Base-by-base conservation (phyloP, 2,888 invertebrate genomes). In the Catocala nupta region DNA sequence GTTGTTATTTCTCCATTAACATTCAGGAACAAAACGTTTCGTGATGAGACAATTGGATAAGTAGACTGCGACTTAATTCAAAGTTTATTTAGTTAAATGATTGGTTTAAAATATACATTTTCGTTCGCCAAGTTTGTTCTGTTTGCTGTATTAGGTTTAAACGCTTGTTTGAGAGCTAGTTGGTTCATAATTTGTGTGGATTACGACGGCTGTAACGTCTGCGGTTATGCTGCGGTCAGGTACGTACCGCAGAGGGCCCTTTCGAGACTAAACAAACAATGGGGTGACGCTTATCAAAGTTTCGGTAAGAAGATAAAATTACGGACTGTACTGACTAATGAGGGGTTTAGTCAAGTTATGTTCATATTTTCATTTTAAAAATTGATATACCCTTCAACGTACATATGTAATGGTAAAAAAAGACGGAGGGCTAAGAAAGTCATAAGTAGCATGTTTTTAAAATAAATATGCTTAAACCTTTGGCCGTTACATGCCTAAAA, bases 71-170 rank as follows among this genome's bases (percentile, higher is more conserved):
- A 59, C 50, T 63, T 63, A 52, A 49, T 63, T 65, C 59, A 0
- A 52, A 55, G n/a, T 49, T 55, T 63, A 42, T 63, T 61, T 55
- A 65, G 61, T 55, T 68, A 69, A 74, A 66, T 65, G 65, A 69
- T 69, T 70, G 45, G 51, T 63, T 70, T 60, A 66, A 66, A 72
- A 70, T 54, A 59, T 61, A 67, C 55, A 59, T 61, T 68, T 70
- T 71, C 67, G 25, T 64, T 64, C 47, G 48, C 13, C 7, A 65
- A 70, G 54, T 72, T 68, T 11, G 65, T 62, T 63, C 51, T n/a
- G 58, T 67, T 67, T 47, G 3, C 5, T 12, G 13, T 34, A 36
- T 47, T 54, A 62, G 71, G 55, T 73, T 68, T 59, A 55, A 64
- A 65, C 55, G 59, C 59, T 69, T 68, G 62, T 66, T 49, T 7